phyloP scores from a whole-genome alignment of 2,797 vertebrate genomes.

The Paedocypris micromegethes region DNA sequence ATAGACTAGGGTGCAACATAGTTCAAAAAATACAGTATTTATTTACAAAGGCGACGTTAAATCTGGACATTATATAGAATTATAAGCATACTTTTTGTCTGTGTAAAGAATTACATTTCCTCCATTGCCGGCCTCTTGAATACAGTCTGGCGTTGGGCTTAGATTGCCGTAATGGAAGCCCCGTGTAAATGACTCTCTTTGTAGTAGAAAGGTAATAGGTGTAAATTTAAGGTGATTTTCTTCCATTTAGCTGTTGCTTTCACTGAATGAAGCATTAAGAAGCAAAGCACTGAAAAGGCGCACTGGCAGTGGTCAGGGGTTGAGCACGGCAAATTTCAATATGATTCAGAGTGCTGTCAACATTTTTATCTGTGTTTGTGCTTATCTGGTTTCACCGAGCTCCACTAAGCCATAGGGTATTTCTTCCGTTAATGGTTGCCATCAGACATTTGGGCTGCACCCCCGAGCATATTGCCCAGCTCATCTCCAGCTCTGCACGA shows the following conservation, averaged over 20 bases:
- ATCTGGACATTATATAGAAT: no score
- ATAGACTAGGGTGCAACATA: no score
- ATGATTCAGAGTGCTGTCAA: conserved; percentile 7
- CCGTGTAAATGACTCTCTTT: background rate
- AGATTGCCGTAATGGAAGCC: background rate
- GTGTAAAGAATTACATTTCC: background rate
- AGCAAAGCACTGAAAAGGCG: background rate
- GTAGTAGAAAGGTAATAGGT: background rate
- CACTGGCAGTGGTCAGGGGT: background rate
- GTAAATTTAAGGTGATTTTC: background rate
- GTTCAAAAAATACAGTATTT: no score
- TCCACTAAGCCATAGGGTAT: conserved; percentile 36
- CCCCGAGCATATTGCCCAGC: background rate
- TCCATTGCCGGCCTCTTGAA: background rate
- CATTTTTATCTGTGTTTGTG: conserved; percentile 26
- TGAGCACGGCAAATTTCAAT: conserved; percentile 10
- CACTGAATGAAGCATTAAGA: background rate
- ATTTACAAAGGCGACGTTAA: no score
- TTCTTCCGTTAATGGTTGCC: background rate
- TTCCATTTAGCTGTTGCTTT: background rate
- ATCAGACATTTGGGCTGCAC: background rate
- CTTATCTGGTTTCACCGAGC: conserved; percentile 34
- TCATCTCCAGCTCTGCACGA: conserved; percentile 20
- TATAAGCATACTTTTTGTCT: no score
- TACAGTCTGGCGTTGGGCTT: background rate